A percentile compares a stretch with the other conserved stretches of the same genome.
Evolutionary conservation across 2,888 invertebrate species (phyloP).

Genomic region (Aradus depressus): DNA sequence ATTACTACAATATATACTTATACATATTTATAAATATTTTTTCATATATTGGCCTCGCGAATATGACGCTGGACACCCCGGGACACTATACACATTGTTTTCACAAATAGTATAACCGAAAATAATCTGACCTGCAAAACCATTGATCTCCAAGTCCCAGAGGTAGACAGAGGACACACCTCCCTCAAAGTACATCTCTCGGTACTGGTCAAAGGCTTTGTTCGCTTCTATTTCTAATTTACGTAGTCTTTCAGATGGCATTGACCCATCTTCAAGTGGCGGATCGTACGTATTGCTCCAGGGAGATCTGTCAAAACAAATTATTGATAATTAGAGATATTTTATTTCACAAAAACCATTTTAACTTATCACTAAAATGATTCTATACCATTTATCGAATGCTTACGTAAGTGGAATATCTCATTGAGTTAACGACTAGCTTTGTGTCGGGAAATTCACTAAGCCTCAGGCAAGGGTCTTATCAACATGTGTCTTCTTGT

Average conservation of each 20-base stretch:
- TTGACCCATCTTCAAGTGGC: constrained; percentile 92
- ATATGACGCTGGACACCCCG: too few relatives aligned
- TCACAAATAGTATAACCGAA: neutral
- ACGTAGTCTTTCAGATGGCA: constrained; percentile 92
- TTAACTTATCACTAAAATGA: constrained; percentile 1
- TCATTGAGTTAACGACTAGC: too few relatives aligned
- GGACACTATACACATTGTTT: neutral
- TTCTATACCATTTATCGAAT: neutral
- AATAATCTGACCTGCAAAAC: constrained; percentile 68
- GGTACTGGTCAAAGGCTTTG: constrained; percentile 95
- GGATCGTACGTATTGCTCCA: constrained; percentile 99
- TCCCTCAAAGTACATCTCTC: constrained; percentile 99
- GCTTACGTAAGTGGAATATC: neutral
- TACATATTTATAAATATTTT: too few relatives aligned
- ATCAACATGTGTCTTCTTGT: too few relatives aligned
- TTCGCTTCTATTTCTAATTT: constrained; percentile 97
- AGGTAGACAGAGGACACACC: constrained; percentile 98
- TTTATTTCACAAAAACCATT: neutral
- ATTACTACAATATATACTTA: too few relatives aligned
- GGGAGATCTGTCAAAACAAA: constrained; percentile 57
- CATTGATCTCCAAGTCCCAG: constrained; percentile 85
- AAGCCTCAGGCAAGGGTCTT: too few relatives aligned
- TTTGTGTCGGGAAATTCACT: too few relatives aligned
- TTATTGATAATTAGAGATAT: too few relatives aligned
- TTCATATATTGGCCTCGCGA: too few relatives aligned